phyloP scores from a whole-genome alignment of 2,888 invertebrate genomes.

The Octodonta nipae region DNA sequence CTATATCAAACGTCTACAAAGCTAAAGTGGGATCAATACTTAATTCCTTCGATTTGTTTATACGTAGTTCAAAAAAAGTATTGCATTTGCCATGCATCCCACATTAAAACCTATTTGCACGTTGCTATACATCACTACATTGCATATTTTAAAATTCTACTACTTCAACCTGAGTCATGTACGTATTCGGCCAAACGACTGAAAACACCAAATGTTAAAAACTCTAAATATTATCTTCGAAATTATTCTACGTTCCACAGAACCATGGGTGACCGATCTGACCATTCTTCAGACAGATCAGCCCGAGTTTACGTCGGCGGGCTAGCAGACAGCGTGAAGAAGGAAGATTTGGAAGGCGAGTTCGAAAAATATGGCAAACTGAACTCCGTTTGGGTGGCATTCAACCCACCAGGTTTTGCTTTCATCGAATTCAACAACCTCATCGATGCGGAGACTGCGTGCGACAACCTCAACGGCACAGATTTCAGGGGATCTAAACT shows the following conservation, averaged over 20 bases:
- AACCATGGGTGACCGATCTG: constrained; percentile 27
- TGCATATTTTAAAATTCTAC: too few species aligned
- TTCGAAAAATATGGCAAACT: constrained; percentile 86
- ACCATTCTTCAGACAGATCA: constrained; percentile 31
- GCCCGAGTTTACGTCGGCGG: constrained; percentile 85
- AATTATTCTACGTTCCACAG: constrained; percentile 35
- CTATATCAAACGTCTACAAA: constrained; percentile 17
- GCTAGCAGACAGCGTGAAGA: constrained; percentile 75
- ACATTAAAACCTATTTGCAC: constrained; percentile 17
- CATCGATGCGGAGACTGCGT: constrained; percentile 80
- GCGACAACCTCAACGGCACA: constrained; percentile 75
- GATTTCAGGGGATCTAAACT: constrained; percentile 78
- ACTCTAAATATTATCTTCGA: constrained; percentile 21
- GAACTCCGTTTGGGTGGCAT: constrained; percentile 85
- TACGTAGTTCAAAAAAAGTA: constrained; percentile 26
- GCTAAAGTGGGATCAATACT: too few species aligned
- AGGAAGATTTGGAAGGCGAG: constrained; percentile 81
- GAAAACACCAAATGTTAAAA: too few species aligned
- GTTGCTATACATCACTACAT: too few species aligned
- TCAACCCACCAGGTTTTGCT: constrained; percentile 88
- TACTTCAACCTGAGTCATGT: constrained; percentile 23
- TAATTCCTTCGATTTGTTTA: too few species aligned
- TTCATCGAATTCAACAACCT: constrained; percentile 84
- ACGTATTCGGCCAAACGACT: constrained; percentile 34
- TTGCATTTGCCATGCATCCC: constrained; percentile 16